Evolutionary conservation across 2,113 vertebrate species (phyloP), one percentile per base, ranked within the genome.

Genomic region (Todiramphus saurophagus): DNA sequence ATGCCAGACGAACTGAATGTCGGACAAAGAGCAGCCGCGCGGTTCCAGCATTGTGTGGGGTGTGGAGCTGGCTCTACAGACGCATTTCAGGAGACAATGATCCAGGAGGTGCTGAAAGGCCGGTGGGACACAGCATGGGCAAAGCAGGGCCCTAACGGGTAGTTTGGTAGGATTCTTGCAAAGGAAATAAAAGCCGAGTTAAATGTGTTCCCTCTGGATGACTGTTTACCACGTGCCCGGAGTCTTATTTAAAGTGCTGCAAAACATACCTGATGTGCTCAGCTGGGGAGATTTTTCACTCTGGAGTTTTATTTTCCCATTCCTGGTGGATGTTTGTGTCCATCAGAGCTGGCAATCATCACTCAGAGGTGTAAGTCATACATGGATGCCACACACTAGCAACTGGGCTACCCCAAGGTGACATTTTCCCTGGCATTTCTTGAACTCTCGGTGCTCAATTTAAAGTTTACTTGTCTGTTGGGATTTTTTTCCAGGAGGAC

Each of bases 1-100:
- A 90, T 58, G 92, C 95, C 97, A 97, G 96, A 91, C 92, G 5
- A 25, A 17, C 87, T 90, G 97, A 95, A 62, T 55, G 83, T 41
- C 2, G 89, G 56, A 97, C 95, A 96, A 97, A 96, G 84, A 77
- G 96, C 94, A 2, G 39, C 37, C 19, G 63, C 39, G 30, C 33
- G 30, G 28, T 64, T 78, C 74, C 53, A 58, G 76, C 67, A 79
- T 35, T 78, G 25, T 10, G 75, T 17, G 25, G 73, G 67, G 63
- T 37, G 13, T 69, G 50, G 95, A 90, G 72, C 85, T 97, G 97
- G 96, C 91, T 39, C 19, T 0, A 5, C 3, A 58, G 10, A 74
- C 3, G 2, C 31, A 1, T 30, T 64, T 51, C 41, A 28, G 75
- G 89, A 87, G 70, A 95, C 89, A 96, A 95, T 60, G 89, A 3